Percentiles rank a stretch among this genome's conserved stretches.
phyloP scores from a whole-genome alignment of 2,113 vertebrate species.

The Pollachius pollachius region DNA sequence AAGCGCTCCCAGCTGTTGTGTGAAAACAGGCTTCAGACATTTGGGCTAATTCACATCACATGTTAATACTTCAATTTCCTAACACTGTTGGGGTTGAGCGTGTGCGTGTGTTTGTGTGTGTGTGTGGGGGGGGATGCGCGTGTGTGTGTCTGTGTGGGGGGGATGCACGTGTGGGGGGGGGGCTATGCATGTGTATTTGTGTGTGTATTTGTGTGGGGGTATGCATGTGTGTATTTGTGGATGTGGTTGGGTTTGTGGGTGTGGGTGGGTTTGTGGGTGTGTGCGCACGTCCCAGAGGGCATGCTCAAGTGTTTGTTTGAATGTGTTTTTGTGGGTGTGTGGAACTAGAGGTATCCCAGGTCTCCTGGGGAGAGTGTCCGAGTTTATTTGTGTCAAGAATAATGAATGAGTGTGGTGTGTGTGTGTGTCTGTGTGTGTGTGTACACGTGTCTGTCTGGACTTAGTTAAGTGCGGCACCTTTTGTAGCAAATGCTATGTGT shows the following conservation, averaged over 20 bases:
- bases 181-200: too few relatives aligned
- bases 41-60: constrained; percentile 52
- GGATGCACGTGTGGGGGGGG: too few relatives aligned
- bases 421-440: constrained; percentile 1
- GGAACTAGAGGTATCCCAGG: constrained; percentile 19
- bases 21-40: constrained; percentile 42
- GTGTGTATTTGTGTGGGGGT: background rate
- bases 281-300: background rate
- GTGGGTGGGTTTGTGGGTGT: background rate
- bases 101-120: background rate
- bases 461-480: constrained; percentile 45
- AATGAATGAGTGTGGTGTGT: constrained; percentile 1
- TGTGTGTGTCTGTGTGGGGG: background rate
- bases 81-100: constrained; percentile 29
- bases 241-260: too few relatives aligned
- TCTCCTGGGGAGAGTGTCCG: constrained; percentile 39
- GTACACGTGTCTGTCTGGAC: constrained; percentile 15
- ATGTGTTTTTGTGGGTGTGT: background rate
- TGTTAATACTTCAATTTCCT: constrained; percentile 38
- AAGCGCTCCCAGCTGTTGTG: constrained; percentile 52
- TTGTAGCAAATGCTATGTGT: constrained; percentile 32
- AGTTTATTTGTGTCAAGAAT: constrained; percentile 27
- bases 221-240: constrained; percentile 12
- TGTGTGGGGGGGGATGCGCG: background rate
- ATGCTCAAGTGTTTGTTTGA: background rate